These are phyloP conservation scores for Odocoileus virginianus DNA, from an alignment of 2,113 vertebrate species.

Conservation along the genomic window DNA sequence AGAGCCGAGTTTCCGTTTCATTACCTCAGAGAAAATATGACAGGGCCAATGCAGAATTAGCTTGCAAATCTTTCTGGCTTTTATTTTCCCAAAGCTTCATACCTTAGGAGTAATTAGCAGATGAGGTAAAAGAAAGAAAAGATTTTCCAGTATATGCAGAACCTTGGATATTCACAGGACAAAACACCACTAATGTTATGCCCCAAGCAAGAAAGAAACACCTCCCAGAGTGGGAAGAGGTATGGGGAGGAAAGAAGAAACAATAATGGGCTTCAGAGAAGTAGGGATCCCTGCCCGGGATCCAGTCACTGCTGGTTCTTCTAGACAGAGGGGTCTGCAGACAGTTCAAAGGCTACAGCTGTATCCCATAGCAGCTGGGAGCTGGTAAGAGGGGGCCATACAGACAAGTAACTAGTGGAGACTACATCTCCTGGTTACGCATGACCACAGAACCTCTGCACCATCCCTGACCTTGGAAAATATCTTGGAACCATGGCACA, in stretches of 20 bases:
- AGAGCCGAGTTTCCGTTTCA: neutral
- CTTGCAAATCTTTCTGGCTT: constrained; percentile 27
- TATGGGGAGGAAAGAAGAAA: neutral
- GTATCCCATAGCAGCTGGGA: neutral
- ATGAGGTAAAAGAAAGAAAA: neutral
- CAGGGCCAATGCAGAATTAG: neutral
- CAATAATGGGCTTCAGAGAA: neutral
- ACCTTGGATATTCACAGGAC: neutral
- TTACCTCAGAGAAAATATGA: neutral
- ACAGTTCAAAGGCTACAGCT: neutral
- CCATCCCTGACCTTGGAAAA: neutral
- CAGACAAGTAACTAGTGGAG: neutral
- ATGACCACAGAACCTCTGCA: neutral
- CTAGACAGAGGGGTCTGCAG: neutral
- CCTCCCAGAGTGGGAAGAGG: neutral
- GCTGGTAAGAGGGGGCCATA: neutral
- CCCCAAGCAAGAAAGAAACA: neutral
- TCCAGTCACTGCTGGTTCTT: neutral
- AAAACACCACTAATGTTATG: neutral
- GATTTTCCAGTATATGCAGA: neutral
- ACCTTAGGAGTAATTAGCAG: neutral
- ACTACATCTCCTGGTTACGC: neutral
- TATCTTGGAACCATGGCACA: neutral
- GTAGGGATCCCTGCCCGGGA: neutral
- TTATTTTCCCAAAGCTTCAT: constrained; percentile 20